These are phyloP conservation scores for Dicroscelio sp. DNA, from an alignment of 2,888 invertebrate species.

Conservation along the genomic window DNA sequence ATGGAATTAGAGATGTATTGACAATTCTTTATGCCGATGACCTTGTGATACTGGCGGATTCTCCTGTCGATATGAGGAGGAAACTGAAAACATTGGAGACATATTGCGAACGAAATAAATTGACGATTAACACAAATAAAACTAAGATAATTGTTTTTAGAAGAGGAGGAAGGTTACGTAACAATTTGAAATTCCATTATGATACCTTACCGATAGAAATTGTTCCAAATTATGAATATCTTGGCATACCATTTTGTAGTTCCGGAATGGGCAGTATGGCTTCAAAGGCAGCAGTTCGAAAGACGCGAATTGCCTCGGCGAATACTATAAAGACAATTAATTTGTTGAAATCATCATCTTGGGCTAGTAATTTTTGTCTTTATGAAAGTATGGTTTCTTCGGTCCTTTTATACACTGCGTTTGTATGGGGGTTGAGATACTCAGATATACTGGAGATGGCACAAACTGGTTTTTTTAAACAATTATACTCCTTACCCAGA, in stretches of 20 bases:
- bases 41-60: background rate
- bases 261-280: background rate
- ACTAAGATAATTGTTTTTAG: background rate
- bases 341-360: background rate
- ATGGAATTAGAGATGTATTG: background rate
- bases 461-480: background rate
- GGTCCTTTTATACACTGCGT: background rate
- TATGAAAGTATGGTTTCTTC: background rate
- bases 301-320: background rate
- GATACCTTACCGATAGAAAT: background rate
- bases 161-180: background rate
- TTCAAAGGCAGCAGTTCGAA: background rate
- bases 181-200: background rate
- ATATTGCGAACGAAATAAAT: background rate
- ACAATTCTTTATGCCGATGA: background rate
- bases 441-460: background rate
- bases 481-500: background rate
- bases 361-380: background rate
- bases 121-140: background rate
- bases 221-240: background rate
- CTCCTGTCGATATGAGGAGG: background rate
- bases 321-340: background rate
- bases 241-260: background rate
- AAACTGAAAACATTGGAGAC: background rate
- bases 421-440: background rate